Percentiles rank a stretch among this genome's conserved stretches.
These are phyloP conservation scores for Aphelinus atriplicis DNA, from an alignment of 1,140 invertebrate genomes.

Conservation along the genomic window DNA sequence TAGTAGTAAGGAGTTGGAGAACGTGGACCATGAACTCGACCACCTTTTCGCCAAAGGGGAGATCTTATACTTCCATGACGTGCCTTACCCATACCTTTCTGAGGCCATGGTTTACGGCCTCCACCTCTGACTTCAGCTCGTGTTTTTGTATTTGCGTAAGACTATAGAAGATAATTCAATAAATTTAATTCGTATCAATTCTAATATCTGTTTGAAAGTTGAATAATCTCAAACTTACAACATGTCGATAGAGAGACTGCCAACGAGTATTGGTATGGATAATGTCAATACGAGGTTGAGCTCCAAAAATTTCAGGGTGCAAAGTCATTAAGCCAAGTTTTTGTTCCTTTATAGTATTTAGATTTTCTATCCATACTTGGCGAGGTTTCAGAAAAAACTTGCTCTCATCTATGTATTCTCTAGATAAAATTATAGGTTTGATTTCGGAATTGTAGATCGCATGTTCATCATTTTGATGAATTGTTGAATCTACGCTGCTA, in stretches of 20 bases:
- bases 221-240: slow-evolving; percentile 69
- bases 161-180: slow-evolving; percentile 55
- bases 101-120: slow-evolving; percentile 92
- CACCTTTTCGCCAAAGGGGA: slow-evolving; percentile 85
- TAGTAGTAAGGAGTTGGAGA: slow-evolving; percentile 90
- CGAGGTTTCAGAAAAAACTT: slow-evolving; percentile 70
- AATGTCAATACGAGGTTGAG: slow-evolving; percentile 86
- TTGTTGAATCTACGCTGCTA: no score
- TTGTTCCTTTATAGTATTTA: slow-evolving; percentile 80
- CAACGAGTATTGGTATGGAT: slow-evolving; percentile 89
- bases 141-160: slow-evolving; percentile 77
- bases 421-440: slow-evolving; percentile 49
- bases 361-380: slow-evolving; percentile 92
- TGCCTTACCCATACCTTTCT: slow-evolving; percentile 90
- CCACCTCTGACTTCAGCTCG: slow-evolving; percentile 88
- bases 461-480: background rate
- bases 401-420: slow-evolving; percentile 41
- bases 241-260: slow-evolving; percentile 86
- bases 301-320: slow-evolving; percentile 88
- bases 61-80: slow-evolving; percentile 92
- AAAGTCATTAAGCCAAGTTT: slow-evolving; percentile 87
- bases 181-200: slow-evolving; percentile 12
- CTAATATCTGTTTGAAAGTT: background rate
- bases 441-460: slow-evolving; percentile 16
- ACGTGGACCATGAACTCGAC: slow-evolving; percentile 84